Conservation (phyloP, 2,113 vertebrate genomes). For the Muntiacus reevesi region DNA sequence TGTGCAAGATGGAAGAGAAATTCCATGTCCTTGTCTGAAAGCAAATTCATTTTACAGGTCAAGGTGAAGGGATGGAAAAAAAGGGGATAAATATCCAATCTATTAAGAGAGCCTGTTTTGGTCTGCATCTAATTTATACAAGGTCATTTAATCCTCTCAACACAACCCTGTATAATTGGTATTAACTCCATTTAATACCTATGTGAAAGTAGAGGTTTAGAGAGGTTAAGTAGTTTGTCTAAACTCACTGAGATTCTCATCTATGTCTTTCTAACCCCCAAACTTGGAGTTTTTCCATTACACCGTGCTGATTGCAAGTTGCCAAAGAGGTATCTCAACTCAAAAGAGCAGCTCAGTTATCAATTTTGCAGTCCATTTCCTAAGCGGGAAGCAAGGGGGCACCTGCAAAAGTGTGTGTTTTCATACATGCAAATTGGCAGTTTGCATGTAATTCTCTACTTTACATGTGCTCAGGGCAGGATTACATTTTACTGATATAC, state of each 20-base stretch:
- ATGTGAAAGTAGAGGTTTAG: constrained; percentile 17
- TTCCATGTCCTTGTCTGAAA: background rate
- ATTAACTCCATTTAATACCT: constrained; percentile 40
- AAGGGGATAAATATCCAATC: background rate
- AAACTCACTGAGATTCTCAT: constrained; percentile 14
- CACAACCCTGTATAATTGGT: background rate
- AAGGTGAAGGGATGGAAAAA: background rate
- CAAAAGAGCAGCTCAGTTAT: background rate
- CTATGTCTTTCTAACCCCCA: background rate
- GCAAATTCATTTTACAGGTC: constrained; percentile 12
- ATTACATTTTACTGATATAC: background rate
- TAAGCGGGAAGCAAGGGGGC: background rate
- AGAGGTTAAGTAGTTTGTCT: background rate
- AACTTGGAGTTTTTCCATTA: background rate
- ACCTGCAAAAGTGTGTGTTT: constrained; percentile 45
- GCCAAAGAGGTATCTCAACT: background rate
- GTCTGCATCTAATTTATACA: constrained; percentile 6
- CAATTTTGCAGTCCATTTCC: constrained; percentile 8
- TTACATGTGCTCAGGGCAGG: background rate
- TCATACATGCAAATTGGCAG: constrained; percentile 37
- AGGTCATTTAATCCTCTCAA: constrained; percentile 37
- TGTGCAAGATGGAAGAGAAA: background rate
- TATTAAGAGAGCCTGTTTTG: background rate
- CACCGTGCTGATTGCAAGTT: background rate
- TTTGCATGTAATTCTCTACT: constrained; percentile 51